Base-by-base conservation (phyloP, 1,140 invertebrate species). In the Diachasma alloeum region DNA sequence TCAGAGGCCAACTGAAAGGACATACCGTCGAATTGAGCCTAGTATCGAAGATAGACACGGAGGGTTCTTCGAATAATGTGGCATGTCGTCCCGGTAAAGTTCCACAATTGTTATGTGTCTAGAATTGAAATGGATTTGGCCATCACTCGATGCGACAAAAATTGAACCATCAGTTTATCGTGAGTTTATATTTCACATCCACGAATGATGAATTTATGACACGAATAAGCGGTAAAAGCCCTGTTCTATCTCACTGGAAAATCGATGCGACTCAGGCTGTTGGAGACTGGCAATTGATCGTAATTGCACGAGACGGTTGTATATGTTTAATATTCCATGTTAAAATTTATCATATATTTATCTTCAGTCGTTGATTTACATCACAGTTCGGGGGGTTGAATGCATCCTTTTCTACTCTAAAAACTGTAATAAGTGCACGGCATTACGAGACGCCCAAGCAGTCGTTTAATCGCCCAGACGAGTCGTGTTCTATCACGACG, bases 401-500 rank as follows among this genome's bases (percentile, higher is more conserved):
- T 31, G 31, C 78, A 69, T 79, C 75, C 26, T 71, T 76, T 79
- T 77, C 83, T 79, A 79, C 78, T 79, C 76, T 81, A 56, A 67
- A 42, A 78, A 39, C 74, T 73, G 79, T 82, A 83, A 83, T 80
- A 76, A 82, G 76, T 75, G 74, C 59, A 74, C 72, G 67, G 73
- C 75, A 83, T 85, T 81, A 80, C 74, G 75, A 80, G 81, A 81
- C 78, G 81, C 81, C 83, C 82, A 81, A 80, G 84, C 19, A 37
- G 22, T 76, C 85, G 83, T 86, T 86, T 86, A 86, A 86, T 80
- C 82, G 82, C 72, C 79, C 66, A 74, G 79, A 79, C 80, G 77
- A 82, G 77, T 81, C 87, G 85, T 87, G 86, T 87, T 86, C 84
- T 87, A 88, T 87, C 86, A 79, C 81, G 75, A 79, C 82, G 80